Base-by-base conservation (phyloP, 2,113 vertebrate genomes). In the Thermophis baileyi region DNA sequence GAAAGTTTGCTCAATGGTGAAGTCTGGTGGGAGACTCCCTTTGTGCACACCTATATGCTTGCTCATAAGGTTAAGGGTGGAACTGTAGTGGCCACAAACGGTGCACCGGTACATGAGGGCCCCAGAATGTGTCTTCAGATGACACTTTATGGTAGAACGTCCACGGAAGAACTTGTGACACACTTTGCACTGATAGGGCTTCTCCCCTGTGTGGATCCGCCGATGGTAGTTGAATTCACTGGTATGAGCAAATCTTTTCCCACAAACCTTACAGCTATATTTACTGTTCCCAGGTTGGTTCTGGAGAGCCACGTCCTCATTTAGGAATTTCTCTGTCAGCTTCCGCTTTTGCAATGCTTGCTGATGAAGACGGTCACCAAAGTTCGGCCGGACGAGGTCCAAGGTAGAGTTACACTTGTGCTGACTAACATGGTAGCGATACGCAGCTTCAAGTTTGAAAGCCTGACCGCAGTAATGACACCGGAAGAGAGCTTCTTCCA, bases 21-120 rank as follows among this genome's bases (percentile, higher is more conserved):
- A 99, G 97, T 99, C 98, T 0, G 98, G 98, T 0, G 99, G 99
- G 9, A 99, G 98, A 95, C 98, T 98, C 96, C 99, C 99, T 57
- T 99, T 99, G 97, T 99, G 99, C 87, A 99, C 98, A 20, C 99
- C 99, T 91, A 99, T 98, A 89, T 99, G 99, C 3, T 99, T 99
- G 90, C 99, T 99, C 98, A 99, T 99, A 91, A 99, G 98, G 97
- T 99, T 99, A 89, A 99, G 98, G 0, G 99, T 99, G 93, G 99
- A 99, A 97, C 99, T 99, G 97, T 98, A 99, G 35, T 99, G 98
- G 51, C 99, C 98, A 3, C 99, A 99, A 53, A 99, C 97, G 0
- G 99, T 99, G 97, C 99, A 99, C 96, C 99, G 98, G 96, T 99
- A 99, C 99, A 99, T 99, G 63, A 99, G 99, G 0, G 99, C 99